Base-by-base conservation (phyloP, 2,888 invertebrate species). In the Theretra japonica region DNA sequence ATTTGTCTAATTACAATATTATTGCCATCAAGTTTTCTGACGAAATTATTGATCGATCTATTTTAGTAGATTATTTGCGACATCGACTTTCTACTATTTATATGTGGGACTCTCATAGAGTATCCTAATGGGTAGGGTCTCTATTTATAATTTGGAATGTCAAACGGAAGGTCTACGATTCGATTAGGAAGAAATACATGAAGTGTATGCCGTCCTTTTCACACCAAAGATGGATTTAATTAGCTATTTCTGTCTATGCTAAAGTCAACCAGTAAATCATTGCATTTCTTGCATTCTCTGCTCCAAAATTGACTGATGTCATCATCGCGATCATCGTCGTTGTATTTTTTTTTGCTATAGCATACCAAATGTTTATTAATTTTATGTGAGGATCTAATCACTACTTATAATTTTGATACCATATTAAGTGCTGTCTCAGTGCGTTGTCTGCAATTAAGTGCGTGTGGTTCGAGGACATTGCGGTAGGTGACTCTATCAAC, bases 241-340 rank as follows among this genome's bases (percentile, higher is more conserved):
- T 21, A 41, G 21, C 33, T 33, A 62, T 62, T 62, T 41, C 41
- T 11, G 21, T 33, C 30, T 17, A 59, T 28, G 7, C 41, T 4
- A 41, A n/a, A n/a, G 19, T 62, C 41, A 41, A 65, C 65, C 23
- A 48, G 48, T 65, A 33, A 60, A 60, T 60, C 60, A 60, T 65
- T 65, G 62, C 41, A 60, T 28, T 30, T 19, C 30, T 41, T 62
- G 62, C 23, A 48, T 48, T 30, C 28, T 21, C 15, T 65, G 41
- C 65, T 30, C 53, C 53, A 48, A 70, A 59, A 74, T 70, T 82
- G 84, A 86, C 86, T 88, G 88, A 88, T 87, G 88, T 88, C 88
- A 89, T 88, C 88, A 85, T 82, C 81, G 79, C 77, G 87, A 87
- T 88, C 88, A 88, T 88, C 88, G 85, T 82, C 81, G 78, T 77